A percentile compares a stretch with the other conserved stretches of the same genome.
Conservation (phyloP, 2,113 vertebrate species). For the Poeciliopsis occidentalis region DNA sequence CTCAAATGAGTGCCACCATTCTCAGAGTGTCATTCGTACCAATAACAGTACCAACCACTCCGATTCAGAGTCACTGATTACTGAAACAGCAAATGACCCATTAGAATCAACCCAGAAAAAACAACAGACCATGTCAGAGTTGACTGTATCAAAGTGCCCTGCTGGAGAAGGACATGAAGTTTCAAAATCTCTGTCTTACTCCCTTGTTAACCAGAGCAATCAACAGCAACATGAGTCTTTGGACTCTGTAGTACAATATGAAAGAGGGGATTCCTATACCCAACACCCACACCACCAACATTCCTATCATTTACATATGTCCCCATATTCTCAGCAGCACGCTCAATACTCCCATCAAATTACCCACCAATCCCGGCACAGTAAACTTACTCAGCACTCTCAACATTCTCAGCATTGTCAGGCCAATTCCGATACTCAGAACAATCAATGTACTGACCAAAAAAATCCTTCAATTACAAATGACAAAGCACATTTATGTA, state of each 20-base stretch:
- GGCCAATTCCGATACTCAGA: constrained; percentile 56
- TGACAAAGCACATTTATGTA: constrained; percentile 77
- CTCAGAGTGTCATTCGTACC: constrained; percentile 90
- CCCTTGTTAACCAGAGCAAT: constrained; percentile 55
- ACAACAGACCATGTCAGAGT: constrained; percentile 76
- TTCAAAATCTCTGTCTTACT: constrained; percentile 63
- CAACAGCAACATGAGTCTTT: constrained; percentile 78
- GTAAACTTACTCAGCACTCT: constrained; percentile 51
- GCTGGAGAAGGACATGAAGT: constrained; percentile 48
- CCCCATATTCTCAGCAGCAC: constrained; percentile 52
- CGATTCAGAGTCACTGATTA: constrained; percentile 34
- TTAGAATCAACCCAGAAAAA: constrained; percentile 84
- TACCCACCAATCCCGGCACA: constrained; percentile 45
- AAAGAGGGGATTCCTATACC: constrained; percentile 73
- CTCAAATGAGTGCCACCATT: constrained; percentile 84
- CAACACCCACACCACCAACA: constrained; percentile 66
- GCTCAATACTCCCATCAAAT: constrained; percentile 59
- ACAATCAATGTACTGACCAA: constrained; percentile 75
- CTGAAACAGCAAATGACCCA: constrained; percentile 58
- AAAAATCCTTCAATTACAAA: constrained; percentile 78
- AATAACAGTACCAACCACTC: constrained; percentile 78
- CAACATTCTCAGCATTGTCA: constrained; percentile 72
- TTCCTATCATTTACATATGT: constrained; percentile 45
- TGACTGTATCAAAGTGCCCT: constrained; percentile 63
- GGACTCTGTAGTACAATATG: constrained; percentile 85